Conservation (phyloP, 2,797 vertebrate species). For the Lepilemur septentrionalis region DNA sequence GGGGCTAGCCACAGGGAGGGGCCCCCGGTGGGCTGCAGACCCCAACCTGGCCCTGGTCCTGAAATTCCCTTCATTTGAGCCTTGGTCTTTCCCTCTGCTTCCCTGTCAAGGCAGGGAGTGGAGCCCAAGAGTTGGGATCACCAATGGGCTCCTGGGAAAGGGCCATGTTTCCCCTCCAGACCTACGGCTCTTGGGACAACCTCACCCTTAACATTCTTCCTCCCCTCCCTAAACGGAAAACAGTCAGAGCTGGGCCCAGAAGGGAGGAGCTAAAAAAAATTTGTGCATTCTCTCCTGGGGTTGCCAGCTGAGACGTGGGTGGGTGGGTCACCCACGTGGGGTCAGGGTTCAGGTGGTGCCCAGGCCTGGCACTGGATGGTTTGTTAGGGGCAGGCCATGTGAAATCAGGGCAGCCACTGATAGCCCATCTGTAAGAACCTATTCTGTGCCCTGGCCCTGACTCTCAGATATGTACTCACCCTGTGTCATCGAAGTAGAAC, state of each 20-base stretch:
- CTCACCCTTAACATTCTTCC: background rate
- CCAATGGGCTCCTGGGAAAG: background rate
- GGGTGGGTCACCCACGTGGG: rapidly evolving
- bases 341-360: background rate
- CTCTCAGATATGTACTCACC: slow-evolving; percentile 82
- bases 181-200: background rate
- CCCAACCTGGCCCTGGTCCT: background rate
- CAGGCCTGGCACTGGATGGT: rapidly evolving
- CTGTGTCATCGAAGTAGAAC: slow-evolving; percentile 93
- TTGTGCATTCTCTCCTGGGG: background rate
- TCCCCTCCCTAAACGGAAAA: background rate
- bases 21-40: background rate
- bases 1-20: background rate
- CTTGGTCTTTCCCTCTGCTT: background rate
- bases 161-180: background rate
- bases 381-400: too few relatives aligned
- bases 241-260: background rate
- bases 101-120: background rate
- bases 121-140: background rate
- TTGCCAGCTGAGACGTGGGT: rapidly evolving
- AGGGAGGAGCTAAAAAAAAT: background rate
- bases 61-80: background rate
- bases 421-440: background rate
- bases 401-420: background rate
- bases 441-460: background rate